Evolutionary conservation across 2,888 invertebrate species (phyloP).

Genomic region (Muschampia plurimacula): DNA sequence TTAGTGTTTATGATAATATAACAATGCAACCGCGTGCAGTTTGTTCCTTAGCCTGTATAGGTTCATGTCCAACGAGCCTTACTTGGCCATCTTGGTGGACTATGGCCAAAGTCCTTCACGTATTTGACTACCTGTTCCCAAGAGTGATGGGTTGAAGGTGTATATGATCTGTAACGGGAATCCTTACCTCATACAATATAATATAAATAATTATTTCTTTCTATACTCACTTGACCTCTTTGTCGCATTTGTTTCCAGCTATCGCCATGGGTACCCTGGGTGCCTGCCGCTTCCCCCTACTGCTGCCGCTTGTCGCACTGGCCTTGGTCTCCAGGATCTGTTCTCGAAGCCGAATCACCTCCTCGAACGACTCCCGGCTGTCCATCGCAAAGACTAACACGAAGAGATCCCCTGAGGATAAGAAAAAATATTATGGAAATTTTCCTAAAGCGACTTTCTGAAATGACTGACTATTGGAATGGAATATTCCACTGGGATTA

Average conservation of each 20-base stretch:
- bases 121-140: too few relatives aligned
- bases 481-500: too few relatives aligned
- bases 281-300: constrained; percentile 86
- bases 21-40: too few relatives aligned
- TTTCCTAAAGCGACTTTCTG: neutral
- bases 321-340: constrained; percentile 94
- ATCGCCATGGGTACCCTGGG: constrained; percentile 94
- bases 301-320: constrained; percentile 88
- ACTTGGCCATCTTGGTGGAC: too few relatives aligned
- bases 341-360: constrained; percentile 92
- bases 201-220: too few relatives aligned
- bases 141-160: too few relatives aligned
- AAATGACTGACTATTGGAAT: neutral
- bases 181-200: too few relatives aligned
- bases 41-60: too few relatives aligned
- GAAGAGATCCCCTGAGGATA: constrained; percentile 89
- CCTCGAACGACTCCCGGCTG: constrained; percentile 93
- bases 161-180: too few relatives aligned
- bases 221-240: constrained; percentile 89
- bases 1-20: too few relatives aligned
- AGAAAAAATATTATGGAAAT: neutral
- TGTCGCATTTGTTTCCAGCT: constrained; percentile 95
- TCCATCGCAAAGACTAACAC: constrained; percentile 94
- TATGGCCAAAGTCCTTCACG: too few relatives aligned
- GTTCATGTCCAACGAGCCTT: too few relatives aligned